Evolutionary conservation across 2,888 invertebrate genomes (phyloP), one percentile per base, ranked within the genome.

Genomic region (Gortyna flavago): DNA sequence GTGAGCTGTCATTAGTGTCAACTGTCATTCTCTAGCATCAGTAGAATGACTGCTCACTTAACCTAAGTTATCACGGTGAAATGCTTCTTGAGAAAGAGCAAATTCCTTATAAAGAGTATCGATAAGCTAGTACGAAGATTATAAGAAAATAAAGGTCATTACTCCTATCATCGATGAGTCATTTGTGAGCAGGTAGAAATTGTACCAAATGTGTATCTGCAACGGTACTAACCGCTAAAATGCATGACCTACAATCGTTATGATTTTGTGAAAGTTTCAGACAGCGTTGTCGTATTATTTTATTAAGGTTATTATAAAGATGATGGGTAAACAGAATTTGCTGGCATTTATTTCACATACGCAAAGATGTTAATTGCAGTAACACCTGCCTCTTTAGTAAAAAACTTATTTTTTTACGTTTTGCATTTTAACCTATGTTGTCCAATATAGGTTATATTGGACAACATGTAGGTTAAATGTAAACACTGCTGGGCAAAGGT

Each of bases 201-300:
- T 72, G 79, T 80, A 72, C 69, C 41, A 76, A 76, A 74, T 83
- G 69, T 68, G 70, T 61, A 67, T 66, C 51, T 29, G 29, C 74
- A 88, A 83, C 87, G 89, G 88, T 88, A 86, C 75, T 69, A 51
- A 85, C 77, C 72, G 77, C 76, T 74, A 68, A 79, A 77, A 75
- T 79, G 66, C 72, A 79, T 79, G 79, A 79, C 87, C 82, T 61
- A 80, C 84, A 78, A 72, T 75, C 62, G 41, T 79, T 77, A 75
- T 73, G 61, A 65, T 79, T 71, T 72, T 73, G 81, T 86, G 80
- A 86, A 88, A 86, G 81, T 81, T 84, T 88, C 84, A 78, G 86
- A 77, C n/a, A n/a, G n/a, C 44, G 38, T 16, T 25, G 6, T 35
- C 35, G 57, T 65, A n/a, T 70, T 70, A 54, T 51, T 64, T 71